These are phyloP conservation scores for Drosophila antonietae DNA, from an alignment of 2,888 invertebrate species.

Conservation along the genomic window DNA sequence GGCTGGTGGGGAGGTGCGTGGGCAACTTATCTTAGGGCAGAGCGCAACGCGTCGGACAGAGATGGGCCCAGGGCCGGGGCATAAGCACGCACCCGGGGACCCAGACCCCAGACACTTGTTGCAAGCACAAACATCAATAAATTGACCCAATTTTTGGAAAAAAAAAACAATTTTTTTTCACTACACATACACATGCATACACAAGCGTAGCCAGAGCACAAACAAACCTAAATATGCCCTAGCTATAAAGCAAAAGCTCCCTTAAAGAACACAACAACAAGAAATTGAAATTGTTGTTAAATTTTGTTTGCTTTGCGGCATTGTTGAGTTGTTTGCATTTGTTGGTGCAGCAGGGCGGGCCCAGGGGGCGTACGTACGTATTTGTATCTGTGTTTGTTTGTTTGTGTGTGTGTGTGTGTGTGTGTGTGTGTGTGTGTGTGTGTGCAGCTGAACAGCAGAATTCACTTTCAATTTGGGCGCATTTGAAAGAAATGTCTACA, in stretches of 20 bases:
- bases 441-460: constrained; percentile 65
- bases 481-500: constrained; percentile 56
- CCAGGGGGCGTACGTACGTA: neutral
- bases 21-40: constrained; percentile 73
- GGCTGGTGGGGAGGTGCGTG: constrained; percentile 22
- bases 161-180: constrained; percentile 18
- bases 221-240: constrained; percentile 71
- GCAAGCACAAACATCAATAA: constrained; percentile 61
- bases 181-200: constrained; percentile 36
- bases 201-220: constrained; percentile 39
- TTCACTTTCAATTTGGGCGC: constrained; percentile 75
- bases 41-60: constrained; percentile 65
- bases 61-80: constrained; percentile 51
- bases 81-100: constrained; percentile 24
- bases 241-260: constrained; percentile 67
- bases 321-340: constrained; percentile 71
- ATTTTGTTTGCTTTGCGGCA: constrained; percentile 73
- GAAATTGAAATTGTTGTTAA: constrained; percentile 75
- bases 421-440: neutral
- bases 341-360: constrained; percentile 11
- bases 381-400: neutral
- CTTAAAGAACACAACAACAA: constrained; percentile 59
- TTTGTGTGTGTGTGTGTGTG: neutral
- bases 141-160: constrained; percentile 58
- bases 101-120: constrained; percentile 71